Conservation (phyloP, 2,797 vertebrate genomes). For the Kryptopterus vitreolus region DNA sequence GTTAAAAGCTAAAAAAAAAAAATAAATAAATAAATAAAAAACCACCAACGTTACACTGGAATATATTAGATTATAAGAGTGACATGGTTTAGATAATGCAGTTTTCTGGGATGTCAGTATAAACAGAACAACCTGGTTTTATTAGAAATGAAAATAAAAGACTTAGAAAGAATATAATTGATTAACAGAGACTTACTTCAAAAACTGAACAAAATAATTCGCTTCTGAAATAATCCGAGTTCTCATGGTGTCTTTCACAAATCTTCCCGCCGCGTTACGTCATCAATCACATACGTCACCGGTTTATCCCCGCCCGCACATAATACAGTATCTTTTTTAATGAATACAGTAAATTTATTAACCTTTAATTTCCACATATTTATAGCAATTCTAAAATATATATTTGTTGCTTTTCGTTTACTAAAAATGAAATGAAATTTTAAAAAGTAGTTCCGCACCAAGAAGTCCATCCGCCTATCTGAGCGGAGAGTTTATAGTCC, state of each 20-base stretch:
- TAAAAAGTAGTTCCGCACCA: constrained; percentile 61
- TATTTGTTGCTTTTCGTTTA: background rate
- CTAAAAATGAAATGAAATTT: background rate
- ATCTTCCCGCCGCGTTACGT: constrained; percentile 49
- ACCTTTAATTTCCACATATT: background rate
- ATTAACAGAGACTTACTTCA: constrained; percentile 40
- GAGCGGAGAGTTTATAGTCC: constrained; percentile 65
- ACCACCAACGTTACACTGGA: background rate
- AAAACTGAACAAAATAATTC: constrained; percentile 33
- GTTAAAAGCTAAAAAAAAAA: too few relatives aligned
- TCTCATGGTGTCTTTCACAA: constrained; percentile 14
- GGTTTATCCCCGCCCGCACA: background rate
- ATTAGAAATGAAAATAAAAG: background rate
- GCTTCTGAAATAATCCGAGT: constrained; percentile 32
- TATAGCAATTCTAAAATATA: background rate
- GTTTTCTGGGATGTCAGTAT: background rate
- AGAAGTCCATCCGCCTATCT: constrained; percentile 45
- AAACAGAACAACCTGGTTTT: background rate
- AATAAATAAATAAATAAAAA: too few relatives aligned
- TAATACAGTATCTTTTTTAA: background rate
- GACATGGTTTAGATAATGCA: too few relatives aligned
- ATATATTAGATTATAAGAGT: background rate
- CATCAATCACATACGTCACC: constrained; percentile 29
- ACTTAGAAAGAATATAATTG: background rate
- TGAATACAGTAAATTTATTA: background rate